phyloP scores from a whole-genome alignment of 2,888 invertebrate species.

The Lamellibrachia columna region DNA sequence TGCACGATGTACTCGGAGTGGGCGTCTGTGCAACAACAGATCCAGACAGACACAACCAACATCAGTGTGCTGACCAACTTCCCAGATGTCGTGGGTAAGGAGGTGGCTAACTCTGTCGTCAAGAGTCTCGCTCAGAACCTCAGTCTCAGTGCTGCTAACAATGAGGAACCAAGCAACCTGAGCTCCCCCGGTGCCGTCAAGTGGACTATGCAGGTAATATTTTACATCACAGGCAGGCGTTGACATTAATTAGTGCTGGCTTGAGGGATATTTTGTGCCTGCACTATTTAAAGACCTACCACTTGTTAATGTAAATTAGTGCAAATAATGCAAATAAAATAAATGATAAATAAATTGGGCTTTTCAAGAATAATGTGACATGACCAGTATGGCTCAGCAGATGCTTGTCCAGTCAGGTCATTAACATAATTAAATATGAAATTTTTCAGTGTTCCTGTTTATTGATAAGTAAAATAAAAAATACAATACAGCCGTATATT shows the following conservation, averaged over 20 bases:
- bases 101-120: constrained; percentile 84
- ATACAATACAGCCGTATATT: too few species aligned
- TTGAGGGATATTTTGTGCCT: constrained; percentile 7
- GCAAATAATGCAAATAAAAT: background rate
- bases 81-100: constrained; percentile 77
- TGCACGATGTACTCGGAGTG: constrained; percentile 66
- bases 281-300: background rate
- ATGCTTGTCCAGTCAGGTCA: too few species aligned
- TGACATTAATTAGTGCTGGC: background rate
- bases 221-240: background rate
- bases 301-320: background rate
- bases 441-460: too few species aligned
- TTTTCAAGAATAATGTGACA: too few species aligned
- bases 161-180: constrained; percentile 82
- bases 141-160: constrained; percentile 72
- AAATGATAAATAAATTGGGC: too few species aligned
- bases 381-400: too few species aligned
- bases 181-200: constrained; percentile 79
- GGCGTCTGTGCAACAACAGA: constrained; percentile 65
- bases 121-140: constrained; percentile 78
- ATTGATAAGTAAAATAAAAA: too few species aligned
- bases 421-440: too few species aligned
- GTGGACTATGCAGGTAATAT: constrained; percentile 77
- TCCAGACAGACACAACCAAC: constrained; percentile 63
- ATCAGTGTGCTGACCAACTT: constrained; percentile 80